Base-by-base conservation (phyloP, 2,797 vertebrate species). In the Otolemur crassicaudatus region DNA sequence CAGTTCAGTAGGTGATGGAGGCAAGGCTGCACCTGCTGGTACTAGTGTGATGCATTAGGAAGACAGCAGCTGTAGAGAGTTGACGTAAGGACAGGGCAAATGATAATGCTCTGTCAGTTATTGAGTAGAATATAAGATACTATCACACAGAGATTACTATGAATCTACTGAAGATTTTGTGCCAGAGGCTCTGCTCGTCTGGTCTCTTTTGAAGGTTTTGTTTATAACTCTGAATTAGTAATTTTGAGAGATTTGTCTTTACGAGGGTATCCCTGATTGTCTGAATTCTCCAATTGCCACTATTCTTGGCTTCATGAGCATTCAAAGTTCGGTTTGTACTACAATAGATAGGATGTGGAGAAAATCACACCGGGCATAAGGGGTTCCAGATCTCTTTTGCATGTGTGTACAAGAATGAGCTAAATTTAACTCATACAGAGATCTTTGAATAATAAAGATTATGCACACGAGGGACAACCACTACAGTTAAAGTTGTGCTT, bases 231-330 rank as follows among this genome's bases (percentile, higher is more conserved):
- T 87, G 2, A 95, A 76, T 91, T 61, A 56, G 14, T 79, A 67
- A 40, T 81, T 92, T 83, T 75, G n/a, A 80, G 31, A 85, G 60
- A 31, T 29, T 81, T 91, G 88, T 88, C 40, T 58, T 90, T 73
- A 91, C 13, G 7, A 82, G 27, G 9, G 2, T 2, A 40, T 79
- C 17, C 16, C 4, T 88, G 27, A 65, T 37, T 83, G 31, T 11
- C 2, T 81, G 20, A 84, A 40, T 85, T 9, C 8, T 81, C 58
- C 9, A 80, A 83, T 0, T 65, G 14, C 4, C 2, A 67, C 16
- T 20, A 69, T 37, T 31, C 16, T 13, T 75, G 23, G 3, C 12
- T 12, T 23, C 20, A 84, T 5, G 5, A 49, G 14, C 81, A 14
- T 40, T 77, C 72, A 72, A 72, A 77, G 5, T 58, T 91, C 83